phyloP scores from a whole-genome alignment of 2,797 vertebrate species.

The Triplophysa yarkandensis region DNA sequence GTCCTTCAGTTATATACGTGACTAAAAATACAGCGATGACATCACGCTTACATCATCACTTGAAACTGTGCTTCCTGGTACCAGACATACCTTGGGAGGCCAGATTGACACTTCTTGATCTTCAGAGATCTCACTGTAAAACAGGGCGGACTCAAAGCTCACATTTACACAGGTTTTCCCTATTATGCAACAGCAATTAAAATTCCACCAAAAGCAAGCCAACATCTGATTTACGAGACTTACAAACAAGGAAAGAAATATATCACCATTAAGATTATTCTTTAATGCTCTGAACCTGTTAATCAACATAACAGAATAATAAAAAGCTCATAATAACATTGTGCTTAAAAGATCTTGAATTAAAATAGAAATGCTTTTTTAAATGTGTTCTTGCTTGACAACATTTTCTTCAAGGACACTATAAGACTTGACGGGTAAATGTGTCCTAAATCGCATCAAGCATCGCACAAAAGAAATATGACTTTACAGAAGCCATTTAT shows the following conservation, averaged over 20 bases:
- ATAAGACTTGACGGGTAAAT: background rate
- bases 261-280: background rate
- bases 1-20: conserved; percentile 63
- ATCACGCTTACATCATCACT: conserved; percentile 30
- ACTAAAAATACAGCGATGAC: conserved; percentile 69
- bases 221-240: background rate
- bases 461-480: background rate
- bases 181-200: conserved; percentile 1
- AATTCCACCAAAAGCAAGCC: background rate
- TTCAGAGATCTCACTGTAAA: background rate
- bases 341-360: too few relatives aligned
- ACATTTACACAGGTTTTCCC: background rate
- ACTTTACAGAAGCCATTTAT: background rate
- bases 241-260: background rate
- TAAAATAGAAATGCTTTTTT: background rate
- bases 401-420: background rate
- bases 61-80: conserved; percentile 14
- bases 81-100: conserved; percentile 35
- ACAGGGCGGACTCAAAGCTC: background rate
- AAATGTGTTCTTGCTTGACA: too few relatives aligned
- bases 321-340: background rate
- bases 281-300: background rate
- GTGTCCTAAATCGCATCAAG: conserved; percentile 23
- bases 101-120: conserved; percentile 51
- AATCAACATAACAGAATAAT: background rate